Base-by-base conservation (phyloP, 2,113 vertebrate species). In the Albula glossodonta region DNA sequence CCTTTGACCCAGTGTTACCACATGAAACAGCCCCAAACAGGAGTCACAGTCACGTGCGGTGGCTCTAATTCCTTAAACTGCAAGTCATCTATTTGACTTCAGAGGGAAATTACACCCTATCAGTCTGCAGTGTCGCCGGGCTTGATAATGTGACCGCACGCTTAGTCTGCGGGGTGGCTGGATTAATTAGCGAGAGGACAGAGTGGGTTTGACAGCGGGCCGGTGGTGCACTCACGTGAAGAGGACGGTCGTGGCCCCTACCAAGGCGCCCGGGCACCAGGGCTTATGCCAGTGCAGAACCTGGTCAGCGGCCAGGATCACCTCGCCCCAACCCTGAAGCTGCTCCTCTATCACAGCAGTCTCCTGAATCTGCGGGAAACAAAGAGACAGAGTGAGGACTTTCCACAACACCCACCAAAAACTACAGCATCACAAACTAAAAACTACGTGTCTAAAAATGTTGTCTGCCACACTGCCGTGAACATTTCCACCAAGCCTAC, bases 301-400 rank as follows among this genome's bases (percentile, higher is more conserved):
- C 86, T 95, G 96, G 86, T 97, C 96, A 0, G 94, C 92, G 85
- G 96, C 81, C 88, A 97, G 88, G 92, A 96, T 96, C 89, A 97
- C 96, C 89, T 97, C 96, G 88, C 96, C 96, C 96, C 96, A 97
- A 91, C 95, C 95, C 90, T 96, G 95, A 89, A 97, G 90, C 49
- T 97, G 96, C 87, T 97, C 96, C 84, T 97, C 96, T 89, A 97
- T 94, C 87, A 89, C 91, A 2, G 96, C 95, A 78, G 96, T 97
- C 91, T 97, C 96, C 80, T 89, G 83, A 85, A 95, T 96, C 96
- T 97, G 60, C 5, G 57, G 78, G 22, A 57, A 66, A 56, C 80
- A 51, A 85, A 51, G 41, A 0, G 5, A 8, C 41, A 60, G 5
- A 19, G 15, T 49, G 78, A 51, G 5, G 13, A 49, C 17, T 49